Percentiles rank a stretch among this genome's conserved stretches.
phyloP scores from a whole-genome alignment of 1,140 invertebrate genomes.

The Mesaphorura yosii region DNA sequence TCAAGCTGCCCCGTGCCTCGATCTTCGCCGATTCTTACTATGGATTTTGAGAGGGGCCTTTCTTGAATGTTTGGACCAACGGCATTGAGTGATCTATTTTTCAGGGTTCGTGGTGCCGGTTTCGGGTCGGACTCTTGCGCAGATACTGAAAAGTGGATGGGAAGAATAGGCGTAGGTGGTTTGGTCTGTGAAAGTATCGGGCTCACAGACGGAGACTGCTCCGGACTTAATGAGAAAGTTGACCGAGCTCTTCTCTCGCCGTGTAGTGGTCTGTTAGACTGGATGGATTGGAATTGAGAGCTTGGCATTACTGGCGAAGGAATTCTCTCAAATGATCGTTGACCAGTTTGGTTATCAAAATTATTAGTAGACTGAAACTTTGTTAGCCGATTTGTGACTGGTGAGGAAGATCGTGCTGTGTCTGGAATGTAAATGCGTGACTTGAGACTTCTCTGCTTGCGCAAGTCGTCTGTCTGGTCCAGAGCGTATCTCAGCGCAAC shows the following conservation, averaged over 20 bases:
- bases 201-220: neutral
- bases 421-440: too few species aligned
- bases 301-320: conserved; percentile 20
- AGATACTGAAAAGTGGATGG: conserved; percentile 22
- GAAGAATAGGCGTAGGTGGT: conserved; percentile 29
- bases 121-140: too few species aligned
- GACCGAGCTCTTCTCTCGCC: too few species aligned
- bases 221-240: too few species aligned
- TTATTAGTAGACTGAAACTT: too few species aligned
- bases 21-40: conserved; percentile 15
- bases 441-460: too few species aligned
- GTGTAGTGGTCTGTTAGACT: conserved; percentile 4
- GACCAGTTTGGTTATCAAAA: too few species aligned
- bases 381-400: too few species aligned
- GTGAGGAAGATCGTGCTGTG: too few species aligned
- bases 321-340: too few species aligned
- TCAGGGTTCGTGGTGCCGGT: too few species aligned
- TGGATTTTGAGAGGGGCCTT: conserved; percentile 15
- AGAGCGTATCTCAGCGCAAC: conserved; percentile 19
- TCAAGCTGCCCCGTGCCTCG: neutral
- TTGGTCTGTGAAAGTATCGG: conserved; percentile 13
- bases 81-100: conserved; percentile 4
- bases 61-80: neutral
- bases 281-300: neutral
- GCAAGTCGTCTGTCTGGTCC: conserved; percentile 10